Conservation (phyloP, 2,888 invertebrate species). For the Lepidocyrtinus sp. region DNA sequence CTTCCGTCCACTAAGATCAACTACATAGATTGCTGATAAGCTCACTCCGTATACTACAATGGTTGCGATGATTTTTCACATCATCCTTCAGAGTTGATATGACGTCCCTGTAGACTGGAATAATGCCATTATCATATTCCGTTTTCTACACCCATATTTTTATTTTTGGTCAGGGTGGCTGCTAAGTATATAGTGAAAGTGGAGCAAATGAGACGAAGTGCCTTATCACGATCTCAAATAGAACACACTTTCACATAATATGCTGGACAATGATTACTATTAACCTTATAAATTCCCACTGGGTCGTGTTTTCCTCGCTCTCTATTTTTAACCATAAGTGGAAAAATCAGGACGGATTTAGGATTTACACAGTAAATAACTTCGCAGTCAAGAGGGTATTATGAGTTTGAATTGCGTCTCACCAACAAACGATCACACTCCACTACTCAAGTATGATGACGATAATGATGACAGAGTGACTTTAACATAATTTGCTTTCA, state of each 20-base stretch:
- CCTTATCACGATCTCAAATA: background rate
- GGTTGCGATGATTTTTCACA: no score
- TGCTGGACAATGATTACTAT: background rate
- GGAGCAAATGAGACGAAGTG: background rate
- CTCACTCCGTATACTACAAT: no score
- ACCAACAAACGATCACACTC: background rate
- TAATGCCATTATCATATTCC: slow-evolving; percentile 13
- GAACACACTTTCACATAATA: background rate
- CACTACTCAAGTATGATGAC: background rate
- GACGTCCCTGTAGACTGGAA: no score
- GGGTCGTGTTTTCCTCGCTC: background rate
- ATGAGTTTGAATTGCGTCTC: slow-evolving; percentile 9
- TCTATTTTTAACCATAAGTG: background rate
- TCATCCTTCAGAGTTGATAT: no score
- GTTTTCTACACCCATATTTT: background rate
- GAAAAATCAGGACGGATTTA: slow-evolving; percentile 9
- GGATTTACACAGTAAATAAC: background rate
- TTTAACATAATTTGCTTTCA: background rate
- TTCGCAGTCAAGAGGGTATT: background rate
- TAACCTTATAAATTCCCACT: background rate
- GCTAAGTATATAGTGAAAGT: background rate
- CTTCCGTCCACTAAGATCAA: no score
- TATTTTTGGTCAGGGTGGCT: background rate
- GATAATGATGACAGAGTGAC: slow-evolving; percentile 1
- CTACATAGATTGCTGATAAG: no score